These are phyloP conservation scores for Siniperca chuatsi DNA, from an alignment of 2,113 vertebrate genomes.

Conservation along the genomic window DNA sequence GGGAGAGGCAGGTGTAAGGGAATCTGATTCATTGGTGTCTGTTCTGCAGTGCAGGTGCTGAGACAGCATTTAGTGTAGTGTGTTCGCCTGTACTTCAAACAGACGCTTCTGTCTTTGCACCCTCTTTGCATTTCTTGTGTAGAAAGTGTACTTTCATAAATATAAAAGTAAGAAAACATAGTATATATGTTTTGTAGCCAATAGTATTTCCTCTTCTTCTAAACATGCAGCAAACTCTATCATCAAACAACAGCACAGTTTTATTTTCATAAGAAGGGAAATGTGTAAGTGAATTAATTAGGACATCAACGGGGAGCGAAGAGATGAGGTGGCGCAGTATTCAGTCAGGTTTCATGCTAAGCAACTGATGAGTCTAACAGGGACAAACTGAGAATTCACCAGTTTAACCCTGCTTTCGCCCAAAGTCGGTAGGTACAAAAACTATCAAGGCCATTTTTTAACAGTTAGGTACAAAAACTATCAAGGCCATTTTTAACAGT, in stretches of 20 bases:
- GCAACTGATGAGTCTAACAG: background rate
- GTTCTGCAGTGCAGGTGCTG: conserved; percentile 71
- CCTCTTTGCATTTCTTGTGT: background rate
- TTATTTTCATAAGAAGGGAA: conserved; percentile 23
- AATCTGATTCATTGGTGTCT: conserved; percentile 44
- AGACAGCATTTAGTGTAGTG: conserved; percentile 44
- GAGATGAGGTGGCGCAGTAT: conserved; percentile 11
- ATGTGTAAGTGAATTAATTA: conserved; percentile 27
- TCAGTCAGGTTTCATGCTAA: conserved; percentile 31
- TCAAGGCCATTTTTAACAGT: background rate
- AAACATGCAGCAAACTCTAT: conserved; percentile 4
- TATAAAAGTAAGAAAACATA: background rate
- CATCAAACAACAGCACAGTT: background rate
- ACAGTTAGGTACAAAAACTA: background rate
- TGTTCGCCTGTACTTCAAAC: conserved; percentile 18
- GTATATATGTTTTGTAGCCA: background rate
- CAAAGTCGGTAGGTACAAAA: background rate
- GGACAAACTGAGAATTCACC: background rate
- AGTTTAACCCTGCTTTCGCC: background rate
- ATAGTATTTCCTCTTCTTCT: background rate
- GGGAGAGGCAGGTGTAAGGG: conserved; percentile 29
- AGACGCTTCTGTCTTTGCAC: background rate
- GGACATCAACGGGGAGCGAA: background rate
- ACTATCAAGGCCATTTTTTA: background rate
- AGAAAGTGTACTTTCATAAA: background rate